A percentile compares a stretch with the other conserved stretches of the same genome.
These are phyloP conservation scores for Hypanus sabinus DNA, from an alignment of 2,113 vertebrate genomes.

Conservation along the genomic window DNA sequence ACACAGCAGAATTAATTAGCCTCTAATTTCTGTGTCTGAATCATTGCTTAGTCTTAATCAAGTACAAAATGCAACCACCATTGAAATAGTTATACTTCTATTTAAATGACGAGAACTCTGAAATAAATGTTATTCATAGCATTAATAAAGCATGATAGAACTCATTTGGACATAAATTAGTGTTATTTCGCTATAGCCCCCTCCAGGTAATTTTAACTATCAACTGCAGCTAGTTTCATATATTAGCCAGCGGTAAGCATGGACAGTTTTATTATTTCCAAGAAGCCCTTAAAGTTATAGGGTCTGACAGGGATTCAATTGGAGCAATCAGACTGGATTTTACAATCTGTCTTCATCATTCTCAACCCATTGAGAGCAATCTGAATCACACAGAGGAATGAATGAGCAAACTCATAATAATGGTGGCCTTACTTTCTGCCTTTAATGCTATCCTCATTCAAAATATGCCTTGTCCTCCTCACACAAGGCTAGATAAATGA, in stretches of 20 bases:
- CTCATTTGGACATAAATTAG: neutral
- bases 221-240: neutral
- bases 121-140: neutral
- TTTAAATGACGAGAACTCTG: neutral
- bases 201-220: neutral
- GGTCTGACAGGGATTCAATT: neutral
- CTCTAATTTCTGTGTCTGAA: neutral
- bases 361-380: neutral
- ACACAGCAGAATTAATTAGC: neutral
- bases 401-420: neutral
- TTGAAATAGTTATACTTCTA: neutral
- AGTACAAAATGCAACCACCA: neutral
- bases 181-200: too few species aligned
- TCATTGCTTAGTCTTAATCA: neutral
- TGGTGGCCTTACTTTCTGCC: neutral
- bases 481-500: neutral
- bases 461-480: neutral
- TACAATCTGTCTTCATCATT: conserved; percentile 1
- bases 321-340: conserved; percentile 16
- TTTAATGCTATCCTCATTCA: neutral
- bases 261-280: neutral
- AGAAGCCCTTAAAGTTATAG: conserved; percentile 5
- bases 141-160: neutral
- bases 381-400: neutral
- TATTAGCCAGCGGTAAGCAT: neutral